phyloP scores from a whole-genome alignment of 2,888 invertebrate genomes.

The Sesia bembeciformis region DNA sequence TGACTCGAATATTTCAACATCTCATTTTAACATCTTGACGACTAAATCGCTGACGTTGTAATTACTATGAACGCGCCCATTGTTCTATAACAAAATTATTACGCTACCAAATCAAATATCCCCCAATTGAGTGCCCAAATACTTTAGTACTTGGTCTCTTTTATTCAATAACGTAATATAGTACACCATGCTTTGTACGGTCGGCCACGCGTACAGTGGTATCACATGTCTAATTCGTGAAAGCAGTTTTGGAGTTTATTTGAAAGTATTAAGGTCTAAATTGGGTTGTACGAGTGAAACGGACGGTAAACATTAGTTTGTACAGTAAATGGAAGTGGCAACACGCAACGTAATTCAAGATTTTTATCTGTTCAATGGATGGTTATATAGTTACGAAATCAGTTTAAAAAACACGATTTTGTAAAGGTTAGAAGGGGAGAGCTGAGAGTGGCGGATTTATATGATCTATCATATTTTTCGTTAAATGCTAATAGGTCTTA shows the following conservation, averaged over 20 bases:
- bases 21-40: conserved; percentile 39
- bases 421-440: conserved; percentile 22
- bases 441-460: not conserved
- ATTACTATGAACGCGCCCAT: conserved; percentile 45
- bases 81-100: conserved; percentile 32
- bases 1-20: conserved; percentile 26
- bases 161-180: conserved; percentile 21
- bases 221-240: too few relatives aligned
- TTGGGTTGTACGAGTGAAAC: not conserved
- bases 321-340: conserved; percentile 11
- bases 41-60: conserved; percentile 51
- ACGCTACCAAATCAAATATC: conserved; percentile 12
- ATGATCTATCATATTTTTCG: not conserved
- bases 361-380: conserved; percentile 66
- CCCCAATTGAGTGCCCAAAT: conserved; percentile 3
- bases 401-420: conserved; percentile 43
- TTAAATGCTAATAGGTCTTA: too few relatives aligned
- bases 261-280: not conserved
- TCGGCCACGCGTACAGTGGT: not conserved
- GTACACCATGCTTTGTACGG: not conserved
- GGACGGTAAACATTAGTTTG: not conserved
- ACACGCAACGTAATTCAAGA: conserved; percentile 60
- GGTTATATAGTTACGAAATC: conserved; percentile 58
- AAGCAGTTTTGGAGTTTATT: not conserved
- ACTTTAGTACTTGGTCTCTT: conserved; percentile 7